phyloP scores from a whole-genome alignment of 2,888 invertebrate species.

The Tanypteryx hageni region DNA sequence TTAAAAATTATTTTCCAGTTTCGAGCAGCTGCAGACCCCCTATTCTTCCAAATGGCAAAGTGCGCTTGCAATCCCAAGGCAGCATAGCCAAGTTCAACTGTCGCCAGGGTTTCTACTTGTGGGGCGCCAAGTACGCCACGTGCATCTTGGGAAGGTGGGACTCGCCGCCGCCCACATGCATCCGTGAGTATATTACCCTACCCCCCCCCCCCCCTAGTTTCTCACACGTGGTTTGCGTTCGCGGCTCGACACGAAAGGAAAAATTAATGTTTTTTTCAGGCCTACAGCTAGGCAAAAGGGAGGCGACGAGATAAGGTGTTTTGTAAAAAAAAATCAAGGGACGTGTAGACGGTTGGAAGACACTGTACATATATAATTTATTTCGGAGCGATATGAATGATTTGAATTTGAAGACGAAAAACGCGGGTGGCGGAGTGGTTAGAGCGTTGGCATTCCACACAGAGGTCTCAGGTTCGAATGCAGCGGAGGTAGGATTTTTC shows the following conservation, averaged over 20 bases:
- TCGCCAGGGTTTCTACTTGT: conserved; percentile 78
- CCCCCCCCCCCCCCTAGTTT: no score
- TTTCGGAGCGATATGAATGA: no score
- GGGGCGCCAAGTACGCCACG: conserved; percentile 84
- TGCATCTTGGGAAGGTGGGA: conserved; percentile 87
- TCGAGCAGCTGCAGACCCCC: conserved; percentile 73
- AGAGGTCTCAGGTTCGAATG: no score
- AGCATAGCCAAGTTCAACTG: conserved; percentile 81
- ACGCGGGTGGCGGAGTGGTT: no score
- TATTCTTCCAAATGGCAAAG: conserved; percentile 76
- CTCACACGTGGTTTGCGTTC: not conserved
- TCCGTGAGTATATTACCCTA: conserved; percentile 83
- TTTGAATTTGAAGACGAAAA: no score
- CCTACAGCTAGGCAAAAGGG: no score
- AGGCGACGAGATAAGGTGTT: no score
- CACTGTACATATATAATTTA: no score
- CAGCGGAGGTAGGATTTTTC: no score
- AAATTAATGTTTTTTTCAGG: not conserved
- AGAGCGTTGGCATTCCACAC: no score
- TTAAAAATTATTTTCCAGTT: not conserved
- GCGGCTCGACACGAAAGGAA: not conserved
- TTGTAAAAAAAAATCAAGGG: no score
- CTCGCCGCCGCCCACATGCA: conserved; percentile 82
- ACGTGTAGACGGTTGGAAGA: no score
- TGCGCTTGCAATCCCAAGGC: conserved; percentile 76